phyloP scores from a whole-genome alignment of 2,113 vertebrate genomes.

The Paraplagusia blochii region DNA sequence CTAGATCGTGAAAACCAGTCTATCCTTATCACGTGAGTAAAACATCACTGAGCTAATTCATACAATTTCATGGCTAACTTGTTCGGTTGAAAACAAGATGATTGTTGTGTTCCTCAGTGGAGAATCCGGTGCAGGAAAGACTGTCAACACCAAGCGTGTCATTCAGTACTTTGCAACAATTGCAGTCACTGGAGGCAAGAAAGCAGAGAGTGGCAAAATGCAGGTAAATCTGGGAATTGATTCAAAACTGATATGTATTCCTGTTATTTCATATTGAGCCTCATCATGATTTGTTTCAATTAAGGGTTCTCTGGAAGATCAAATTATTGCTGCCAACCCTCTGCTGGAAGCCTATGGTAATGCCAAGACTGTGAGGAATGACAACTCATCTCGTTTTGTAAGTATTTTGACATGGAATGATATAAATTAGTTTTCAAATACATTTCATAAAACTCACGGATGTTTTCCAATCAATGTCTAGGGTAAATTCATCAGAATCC shows the following conservation, averaged over 20 bases:
- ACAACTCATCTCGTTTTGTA: conserved; percentile 85
- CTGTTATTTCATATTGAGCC: neutral
- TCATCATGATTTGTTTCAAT: conserved; percentile 7
- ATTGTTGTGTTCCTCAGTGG: conserved; percentile 68
- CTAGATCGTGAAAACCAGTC: conserved; percentile 83
- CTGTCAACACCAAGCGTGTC: conserved; percentile 92
- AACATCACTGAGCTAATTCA: conserved; percentile 4
- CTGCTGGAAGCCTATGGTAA: neutral
- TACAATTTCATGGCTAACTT: neutral
- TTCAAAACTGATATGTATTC: neutral
- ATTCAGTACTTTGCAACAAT: conserved; percentile 95
- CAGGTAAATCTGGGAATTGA: conserved; percentile 66
- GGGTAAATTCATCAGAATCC: conserved; percentile 94
- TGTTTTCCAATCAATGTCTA: conserved; percentile 10
- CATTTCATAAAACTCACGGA: neutral
- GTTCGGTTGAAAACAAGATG: neutral
- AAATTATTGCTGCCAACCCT: neutral
- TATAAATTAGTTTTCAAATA: neutral
- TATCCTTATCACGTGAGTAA: conserved; percentile 84
- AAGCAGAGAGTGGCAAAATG: conserved; percentile 73
- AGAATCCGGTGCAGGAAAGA: conserved; percentile 95
- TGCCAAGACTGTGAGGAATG: conserved; percentile 80
- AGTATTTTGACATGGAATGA: conserved; percentile 43
- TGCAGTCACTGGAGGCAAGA: conserved; percentile 73
- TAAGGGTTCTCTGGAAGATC: conserved; percentile 82